Base-by-base conservation (phyloP, 2,888 invertebrate genomes). In the Strigamia transsilvanica region DNA sequence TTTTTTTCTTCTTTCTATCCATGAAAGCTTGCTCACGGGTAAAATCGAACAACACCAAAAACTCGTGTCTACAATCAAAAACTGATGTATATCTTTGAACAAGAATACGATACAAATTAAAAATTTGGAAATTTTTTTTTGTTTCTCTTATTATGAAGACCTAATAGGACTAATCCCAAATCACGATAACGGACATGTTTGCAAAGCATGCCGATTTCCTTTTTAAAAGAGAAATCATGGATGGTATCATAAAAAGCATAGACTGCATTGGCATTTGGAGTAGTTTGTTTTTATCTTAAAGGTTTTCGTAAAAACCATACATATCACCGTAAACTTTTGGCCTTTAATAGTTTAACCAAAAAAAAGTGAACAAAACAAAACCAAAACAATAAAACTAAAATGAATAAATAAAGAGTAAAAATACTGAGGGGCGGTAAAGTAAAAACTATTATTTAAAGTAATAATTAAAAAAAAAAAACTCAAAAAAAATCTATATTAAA, bases 11-110 rank as follows among this genome's bases (percentile, higher is more conserved):
- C 27, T 73, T 73, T 21, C 9, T 3, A 56, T 21, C 4, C n/a
- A n/a, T 21, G 18, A 32, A 73, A 27, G 73, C 73, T 23, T 73
- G 73, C 32, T 73, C 61, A 66, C 13, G 73, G 73, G 73, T 73
- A 73, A 73, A 73, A 73, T 73, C 73, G 32, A 73, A 73, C 73
- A 73, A 73, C 73, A 73, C 73, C n/a, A 73, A 73, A 32, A 73
- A 27, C 13, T 27, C 5, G 32, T 73, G 73, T 73, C 32, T 73
- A 73, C 32, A 73, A 15, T 32, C 13, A 27, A 32, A 73, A 32
- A 32, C 5, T 18, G 18, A 66, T 66, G 61, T 7, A 12, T 21
- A 23, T 66, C 61, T 66, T 66, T 9, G 18, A 21, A 21, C 21
- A 23, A 66, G 21, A 66, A 66, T 6, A 3, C 46, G n/a, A 9